phyloP scores from a whole-genome alignment of 1,140 invertebrate genomes.

The Drosophila melanica region DNA sequence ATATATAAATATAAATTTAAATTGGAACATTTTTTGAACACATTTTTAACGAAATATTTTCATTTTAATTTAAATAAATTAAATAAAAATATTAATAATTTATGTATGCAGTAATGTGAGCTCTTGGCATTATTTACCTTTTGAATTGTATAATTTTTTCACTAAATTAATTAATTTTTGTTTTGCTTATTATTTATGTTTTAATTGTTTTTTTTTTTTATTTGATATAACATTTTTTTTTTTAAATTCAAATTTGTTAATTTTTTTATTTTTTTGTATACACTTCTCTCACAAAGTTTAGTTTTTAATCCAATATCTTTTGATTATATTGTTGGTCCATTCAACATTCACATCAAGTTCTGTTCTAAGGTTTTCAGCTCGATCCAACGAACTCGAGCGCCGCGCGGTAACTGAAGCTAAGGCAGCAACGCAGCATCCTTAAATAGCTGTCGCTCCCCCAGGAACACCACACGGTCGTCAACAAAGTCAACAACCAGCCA shows the following conservation, averaged over 20 bases:
- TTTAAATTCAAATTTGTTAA: background rate
- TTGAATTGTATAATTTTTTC: too few relatives aligned
- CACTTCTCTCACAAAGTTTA: slow-evolving; percentile 26
- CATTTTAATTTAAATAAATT: background rate
- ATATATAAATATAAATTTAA: too few relatives aligned
- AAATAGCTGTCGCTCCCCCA: slow-evolving; percentile 66
- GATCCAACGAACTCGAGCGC: slow-evolving; percentile 75
- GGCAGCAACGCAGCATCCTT: slow-evolving; percentile 81
- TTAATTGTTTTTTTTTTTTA: background rate
- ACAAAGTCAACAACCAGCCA: slow-evolving; percentile 49
- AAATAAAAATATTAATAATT: too few relatives aligned
- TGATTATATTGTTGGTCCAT: slow-evolving; percentile 49
- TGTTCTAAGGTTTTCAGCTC: slow-evolving; percentile 53
- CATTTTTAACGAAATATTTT: background rate
- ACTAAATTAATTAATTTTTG: too few relatives aligned
- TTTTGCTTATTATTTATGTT: too few relatives aligned
- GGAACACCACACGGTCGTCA: slow-evolving; percentile 35
- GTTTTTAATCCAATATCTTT: slow-evolving; percentile 28
- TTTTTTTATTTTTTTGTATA: background rate
- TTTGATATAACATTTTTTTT: background rate
- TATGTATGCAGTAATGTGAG: too few relatives aligned
- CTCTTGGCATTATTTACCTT: too few relatives aligned
- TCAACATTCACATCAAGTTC: slow-evolving; percentile 29
- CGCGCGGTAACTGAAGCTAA: slow-evolving; percentile 81
- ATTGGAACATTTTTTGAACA: too few relatives aligned